Percentiles rank a stretch among this genome's conserved stretches.
Conservation (phyloP, 2,888 invertebrate genomes). For the Cryptocheilus praepositus region DNA sequence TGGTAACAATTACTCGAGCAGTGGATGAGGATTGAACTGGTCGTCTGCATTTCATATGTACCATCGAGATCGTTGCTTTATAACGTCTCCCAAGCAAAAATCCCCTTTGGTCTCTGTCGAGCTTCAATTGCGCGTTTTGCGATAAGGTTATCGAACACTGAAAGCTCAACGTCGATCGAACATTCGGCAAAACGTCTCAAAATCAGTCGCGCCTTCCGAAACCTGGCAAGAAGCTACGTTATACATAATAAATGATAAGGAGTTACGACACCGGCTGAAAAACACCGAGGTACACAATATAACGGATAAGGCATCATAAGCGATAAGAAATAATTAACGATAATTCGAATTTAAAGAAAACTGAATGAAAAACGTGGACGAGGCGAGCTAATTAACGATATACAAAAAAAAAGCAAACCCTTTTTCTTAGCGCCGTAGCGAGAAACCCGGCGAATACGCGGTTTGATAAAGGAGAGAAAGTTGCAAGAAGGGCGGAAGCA, state of each 20-base stretch:
- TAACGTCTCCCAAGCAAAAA: too few relatives aligned
- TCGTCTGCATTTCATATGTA: too few relatives aligned
- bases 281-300: conserved; percentile 27
- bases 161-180: too few relatives aligned
- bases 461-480: conserved; percentile 13
- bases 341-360: neutral
- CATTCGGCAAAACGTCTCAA: too few relatives aligned
- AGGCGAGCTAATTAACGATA: conserved; percentile 4
- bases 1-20: too few relatives aligned
- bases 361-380: conserved; percentile 14
- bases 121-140: too few relatives aligned
- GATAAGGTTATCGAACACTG: too few relatives aligned
- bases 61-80: too few relatives aligned
- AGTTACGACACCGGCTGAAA: conserved; percentile 10
- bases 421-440: conserved; percentile 49
- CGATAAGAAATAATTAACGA: conserved; percentile 8
- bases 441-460: conserved; percentile 19
- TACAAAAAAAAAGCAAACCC: conserved; percentile 24
- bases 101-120: too few relatives aligned
- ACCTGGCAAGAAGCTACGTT: neutral
- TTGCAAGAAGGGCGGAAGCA: conserved; percentile 2
- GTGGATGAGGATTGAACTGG: too few relatives aligned
- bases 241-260: conserved; percentile 8
- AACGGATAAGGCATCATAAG: conserved; percentile 7
- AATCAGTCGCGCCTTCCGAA: neutral